Base-by-base conservation (phyloP, 2,113 vertebrate species). In the Genyomyrus donnyi region DNA sequence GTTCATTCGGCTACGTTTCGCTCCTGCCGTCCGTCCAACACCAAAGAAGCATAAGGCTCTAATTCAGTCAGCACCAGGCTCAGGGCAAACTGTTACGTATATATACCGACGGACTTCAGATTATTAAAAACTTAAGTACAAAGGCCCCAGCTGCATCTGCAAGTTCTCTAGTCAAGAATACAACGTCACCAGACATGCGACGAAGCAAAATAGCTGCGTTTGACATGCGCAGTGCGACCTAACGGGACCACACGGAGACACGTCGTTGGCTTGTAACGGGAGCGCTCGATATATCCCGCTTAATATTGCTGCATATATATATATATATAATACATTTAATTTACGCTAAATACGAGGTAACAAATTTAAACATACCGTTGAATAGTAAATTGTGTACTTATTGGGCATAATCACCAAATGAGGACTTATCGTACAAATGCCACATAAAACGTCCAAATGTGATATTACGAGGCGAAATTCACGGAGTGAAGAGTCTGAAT, bases 151-250 rank as follows among this genome's bases (percentile, higher is more conserved):
- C 62, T 42, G 11, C 93, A 94, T 92, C 91, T 91, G 91, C 95
- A 93, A 94, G 93, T 95, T 92, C 90, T 92, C 91, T 3, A 95
- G 93, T 95, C 94, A 93, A 93, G 93, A 91, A 89, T 93, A 92
- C 90, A 93, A 96, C 96, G 96, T 96, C 96, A 96, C 94, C 94
- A 95, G 93, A 95, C 93, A 93, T 94, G 96, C 95, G 95, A 96
- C 95, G 92, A 89, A 91, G 91, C 3, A 89, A 3, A 90, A 58
- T 66, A 27, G 42, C 52, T 56, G 49, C 42, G n/a, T 45, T 42
- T 86, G 87, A 90, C 91, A 90, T 91, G 91, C 89, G 89, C 91
- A 90, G 88, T 89, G 83, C 83, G 24, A 48, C 39, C 8, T 39
- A 24, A 8, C 35, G 17, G 35, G 74, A 42, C 15, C 74, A 27